phyloP scores from a whole-genome alignment of 1,140 invertebrate genomes.

The Proctacanthus coquilletti region DNA sequence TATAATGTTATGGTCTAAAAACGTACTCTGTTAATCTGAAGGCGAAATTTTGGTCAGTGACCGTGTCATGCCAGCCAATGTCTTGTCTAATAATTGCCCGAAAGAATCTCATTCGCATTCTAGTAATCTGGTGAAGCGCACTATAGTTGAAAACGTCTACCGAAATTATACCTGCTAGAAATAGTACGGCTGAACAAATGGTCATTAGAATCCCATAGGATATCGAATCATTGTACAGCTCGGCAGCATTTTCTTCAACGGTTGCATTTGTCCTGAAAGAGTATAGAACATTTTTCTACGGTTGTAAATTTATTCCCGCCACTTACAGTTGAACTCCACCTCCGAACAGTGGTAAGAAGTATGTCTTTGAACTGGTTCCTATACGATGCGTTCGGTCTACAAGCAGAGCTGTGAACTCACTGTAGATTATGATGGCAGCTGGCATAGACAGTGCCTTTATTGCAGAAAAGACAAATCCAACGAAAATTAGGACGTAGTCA shows the following conservation, averaged over 20 bases:
- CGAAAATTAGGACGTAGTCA: slow-evolving; percentile 37
- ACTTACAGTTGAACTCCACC: slow-evolving; percentile 40
- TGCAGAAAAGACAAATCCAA: slow-evolving; percentile 39
- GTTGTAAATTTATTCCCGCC: neutral
- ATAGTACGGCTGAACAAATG: slow-evolving; percentile 41
- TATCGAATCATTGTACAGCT: slow-evolving; percentile 45
- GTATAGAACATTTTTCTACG: neutral
- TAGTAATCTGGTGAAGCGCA: slow-evolving; percentile 46
- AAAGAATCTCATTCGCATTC: slow-evolving; percentile 54
- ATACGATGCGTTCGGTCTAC: slow-evolving; percentile 33
- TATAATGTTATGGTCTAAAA: neutral
- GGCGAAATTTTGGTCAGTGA: slow-evolving; percentile 73
- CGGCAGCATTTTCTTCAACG: slow-evolving; percentile 35
- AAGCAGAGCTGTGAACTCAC: slow-evolving; percentile 47
- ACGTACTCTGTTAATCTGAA: slow-evolving; percentile 68
- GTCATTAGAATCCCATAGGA: slow-evolving; percentile 45
- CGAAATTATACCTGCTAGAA: slow-evolving; percentile 45
- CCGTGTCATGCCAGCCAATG: slow-evolving; percentile 77
- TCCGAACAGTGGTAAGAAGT: slow-evolving; percentile 31
- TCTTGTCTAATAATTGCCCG: slow-evolving; percentile 69
- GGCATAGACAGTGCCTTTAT: slow-evolving; percentile 46
- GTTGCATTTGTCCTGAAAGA: slow-evolving; percentile 34
- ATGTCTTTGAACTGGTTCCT: slow-evolving; percentile 29
- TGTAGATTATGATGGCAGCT: slow-evolving; percentile 53
- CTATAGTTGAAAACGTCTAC: slow-evolving; percentile 50